Base-by-base conservation (phyloP, 1,140 invertebrate species). In the Apis florea region DNA sequence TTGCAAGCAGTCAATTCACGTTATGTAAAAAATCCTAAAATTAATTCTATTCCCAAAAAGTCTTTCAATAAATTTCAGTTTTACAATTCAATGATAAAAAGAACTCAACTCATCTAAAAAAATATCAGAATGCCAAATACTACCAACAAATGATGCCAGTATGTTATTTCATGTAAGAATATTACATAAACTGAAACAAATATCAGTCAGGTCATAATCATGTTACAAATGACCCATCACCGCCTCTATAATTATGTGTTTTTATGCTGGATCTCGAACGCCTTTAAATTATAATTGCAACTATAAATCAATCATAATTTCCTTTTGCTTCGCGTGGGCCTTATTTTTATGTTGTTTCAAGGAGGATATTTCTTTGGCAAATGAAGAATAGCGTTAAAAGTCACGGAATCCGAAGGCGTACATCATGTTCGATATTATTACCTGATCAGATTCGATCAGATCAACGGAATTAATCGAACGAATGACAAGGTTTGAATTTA, bases 241-340 rank as follows among this genome's bases (percentile, higher is more conserved):
- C 21, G 19, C 12, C 2, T 2, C 64, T 67, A 67, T 66, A 17
- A 40, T n/a, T 49, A 40, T 21, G 11, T 40, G 17, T 67, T 40
- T 40, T 10, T 49, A 10, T 12, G 31, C 6, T 47, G 21, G 21
- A 67, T 15, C 31, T 21, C 15, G 64, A 47, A 66, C 64, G 64
- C 8, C 17, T 21, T 66, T 66, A 24, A 66, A 49, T 31, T 21
- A 40, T 40, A 40, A 40, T 40, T 40, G 4, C 31, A 40, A 51
- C 12, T 17, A 56, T 78, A 80, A 77, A 74, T 69, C 80, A 85
- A 83, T 53, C 79, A 61, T 56, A 61, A 73, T 53, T 71, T 51
- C 58, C 53, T 54, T 11, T 24, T 54, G 59, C 40, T 2, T 12
- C 70, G 40, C 71, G 71, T 73, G 19, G 71, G 71, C 71, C 56